A percentile compares a stretch with the other conserved stretches of the same genome.
These are phyloP conservation scores for Arctia plantaginis DNA, from an alignment of 2,888 invertebrate genomes.

Conservation along the genomic window DNA sequence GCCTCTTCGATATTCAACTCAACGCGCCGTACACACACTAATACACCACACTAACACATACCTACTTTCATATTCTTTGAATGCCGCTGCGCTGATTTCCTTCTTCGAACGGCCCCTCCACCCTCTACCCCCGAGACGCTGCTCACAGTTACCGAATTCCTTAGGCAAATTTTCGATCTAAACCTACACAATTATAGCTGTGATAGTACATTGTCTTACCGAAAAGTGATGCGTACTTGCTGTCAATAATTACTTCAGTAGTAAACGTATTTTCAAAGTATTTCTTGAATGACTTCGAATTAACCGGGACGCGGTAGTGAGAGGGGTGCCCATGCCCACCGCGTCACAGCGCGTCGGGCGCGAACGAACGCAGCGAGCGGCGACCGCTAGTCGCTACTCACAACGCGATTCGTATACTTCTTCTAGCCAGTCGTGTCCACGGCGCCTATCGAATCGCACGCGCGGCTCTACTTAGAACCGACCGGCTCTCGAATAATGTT, in stretches of 20 bases:
- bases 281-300: constrained; percentile 79
- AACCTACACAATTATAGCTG: constrained; percentile 23
- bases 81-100: constrained; percentile 78
- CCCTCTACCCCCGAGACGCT: constrained; percentile 67
- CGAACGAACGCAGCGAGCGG: constrained; percentile 59
- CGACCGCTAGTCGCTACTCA: constrained; percentile 60
- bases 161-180: constrained; percentile 36
- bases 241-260: constrained; percentile 48
- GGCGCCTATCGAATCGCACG: constrained; percentile 82
- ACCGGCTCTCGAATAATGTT: constrained; percentile 86
- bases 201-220: constrained; percentile 22
- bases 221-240: constrained; percentile 32
- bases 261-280: constrained; percentile 77
- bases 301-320: constrained; percentile 61
- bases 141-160: constrained; percentile 43
- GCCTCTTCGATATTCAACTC: constrained; percentile 53
- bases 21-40: constrained; percentile 68
- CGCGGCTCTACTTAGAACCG: constrained; percentile 82
- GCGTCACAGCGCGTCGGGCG: constrained; percentile 62
- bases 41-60: constrained; percentile 69
- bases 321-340: constrained; percentile 49
- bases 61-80: constrained; percentile 65
- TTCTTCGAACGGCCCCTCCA: constrained; percentile 71
- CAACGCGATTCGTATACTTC: constrained; percentile 54
- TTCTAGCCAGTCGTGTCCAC: constrained; percentile 78